Evolutionary conservation across 1,140 invertebrate genomes (phyloP), one percentile per base, ranked within the genome.

Genomic region (Bombus confusus): DNA sequence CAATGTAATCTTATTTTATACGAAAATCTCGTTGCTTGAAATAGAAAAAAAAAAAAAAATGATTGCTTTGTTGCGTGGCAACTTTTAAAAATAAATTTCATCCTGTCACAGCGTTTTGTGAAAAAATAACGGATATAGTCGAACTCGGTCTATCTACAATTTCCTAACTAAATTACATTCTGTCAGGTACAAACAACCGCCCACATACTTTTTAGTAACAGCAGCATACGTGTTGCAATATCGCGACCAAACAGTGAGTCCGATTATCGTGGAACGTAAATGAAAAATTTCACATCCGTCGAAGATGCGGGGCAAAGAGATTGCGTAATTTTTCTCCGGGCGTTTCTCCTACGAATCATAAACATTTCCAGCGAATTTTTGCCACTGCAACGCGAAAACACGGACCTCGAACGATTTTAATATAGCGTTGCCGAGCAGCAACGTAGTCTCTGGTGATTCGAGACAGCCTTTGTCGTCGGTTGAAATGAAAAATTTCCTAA

Each of bases 401-500:
- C 28, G 18, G 1, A n/a, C 3, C 2, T 31, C 22, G 39, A 82
- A 31, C 18, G 34, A 68, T 22, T 74, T 74, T 82, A 82, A 82
- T 82, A 74, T 34, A 64, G 5, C 13, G 31, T 31, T 18, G 0
- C 15, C 28, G 28, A 25, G 25, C 39, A 13, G 8, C 41, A 41
- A 3, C 31, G 22, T 22, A 6, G 25, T 39, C 22, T 41, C 37
- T 2, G 13, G 18, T 18, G 34, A 34, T 15, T 41, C 68, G 52
- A 71, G 41, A 47, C 31, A 37, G 4, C 28, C 10, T 31, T 31
- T n/a, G 79, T 39, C 22, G 3, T 22, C 1, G 15, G 6, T 6
- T 4, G n/a, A 81, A 62, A 81, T 74, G 69, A 81, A 81, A 81
- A 81, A 81, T 81, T 34, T 74, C 37, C 18, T 28, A 25, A 28